phyloP scores from a whole-genome alignment of 2,113 vertebrate genomes.

The Cygnus buccinator region DNA sequence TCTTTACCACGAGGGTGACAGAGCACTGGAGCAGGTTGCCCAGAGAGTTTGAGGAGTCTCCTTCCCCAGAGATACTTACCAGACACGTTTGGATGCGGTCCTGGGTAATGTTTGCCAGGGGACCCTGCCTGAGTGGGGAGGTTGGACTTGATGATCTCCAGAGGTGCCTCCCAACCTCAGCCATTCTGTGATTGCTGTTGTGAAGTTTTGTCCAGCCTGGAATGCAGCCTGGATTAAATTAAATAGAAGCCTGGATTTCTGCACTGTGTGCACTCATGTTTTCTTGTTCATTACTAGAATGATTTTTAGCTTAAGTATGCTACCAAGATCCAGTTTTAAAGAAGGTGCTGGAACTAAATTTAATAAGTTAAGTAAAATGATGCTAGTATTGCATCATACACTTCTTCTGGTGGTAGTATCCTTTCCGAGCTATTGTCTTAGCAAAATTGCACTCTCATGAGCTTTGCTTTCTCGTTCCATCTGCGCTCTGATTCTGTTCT shows the following conservation, averaged over 20 bases:
- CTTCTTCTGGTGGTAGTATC: neutral
- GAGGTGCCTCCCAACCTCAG: no score
- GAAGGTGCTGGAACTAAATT: neutral
- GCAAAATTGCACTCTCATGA: neutral
- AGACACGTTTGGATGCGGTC: no score
- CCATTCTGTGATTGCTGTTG: neutral
- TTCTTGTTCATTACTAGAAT: neutral
- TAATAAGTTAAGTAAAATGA: neutral
- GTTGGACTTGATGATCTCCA: no score
- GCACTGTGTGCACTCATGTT: fast-evolving
- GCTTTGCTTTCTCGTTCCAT: neutral
- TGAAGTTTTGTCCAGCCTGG: neutral
- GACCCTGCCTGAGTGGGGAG: no score
- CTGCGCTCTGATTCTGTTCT: neutral
- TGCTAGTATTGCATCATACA: neutral
- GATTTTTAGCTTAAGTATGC: neutral
- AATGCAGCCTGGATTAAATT: neutral
- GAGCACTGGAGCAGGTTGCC: no score
- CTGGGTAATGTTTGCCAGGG: no score
- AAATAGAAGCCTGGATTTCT: neutral
- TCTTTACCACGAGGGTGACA: no score
- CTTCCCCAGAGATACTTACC: no score
- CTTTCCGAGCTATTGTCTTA: neutral
- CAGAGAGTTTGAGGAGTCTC: no score
- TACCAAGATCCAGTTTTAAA: neutral